phyloP scores from a whole-genome alignment of 2,797 vertebrate species.

The Distichodus sexfasciatus region DNA sequence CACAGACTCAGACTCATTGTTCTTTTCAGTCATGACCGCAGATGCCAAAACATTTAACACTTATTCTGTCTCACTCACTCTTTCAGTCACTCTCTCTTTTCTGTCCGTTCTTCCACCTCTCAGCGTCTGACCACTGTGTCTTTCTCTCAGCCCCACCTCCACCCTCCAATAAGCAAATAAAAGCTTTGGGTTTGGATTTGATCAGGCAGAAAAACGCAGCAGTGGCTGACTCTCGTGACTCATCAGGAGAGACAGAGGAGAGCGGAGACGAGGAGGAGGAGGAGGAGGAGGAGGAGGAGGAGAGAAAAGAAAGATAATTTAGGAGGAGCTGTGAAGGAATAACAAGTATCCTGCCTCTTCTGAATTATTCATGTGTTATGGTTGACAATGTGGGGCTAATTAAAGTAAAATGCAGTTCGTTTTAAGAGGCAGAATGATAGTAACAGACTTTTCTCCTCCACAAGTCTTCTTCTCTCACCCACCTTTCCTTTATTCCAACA shows the following conservation, averaged over 20 bases:
- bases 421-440: constrained; percentile 18
- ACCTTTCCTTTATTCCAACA: not conserved
- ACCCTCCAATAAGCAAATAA: constrained; percentile 25
- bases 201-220: constrained; percentile 14
- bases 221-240: constrained; percentile 17
- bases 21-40: too few relatives aligned
- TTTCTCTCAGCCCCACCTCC: too few relatives aligned
- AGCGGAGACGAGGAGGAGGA: not conserved
- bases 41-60: too few relatives aligned
- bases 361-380: constrained; percentile 49
- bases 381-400: constrained; percentile 43
- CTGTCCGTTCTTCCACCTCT: constrained; percentile 24
- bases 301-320: constrained; percentile 21
- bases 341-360: constrained; percentile 7
- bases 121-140: constrained; percentile 18
- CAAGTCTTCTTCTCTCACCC: not conserved
- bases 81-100: not conserved
- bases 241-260: not conserved
- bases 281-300: not conserved
- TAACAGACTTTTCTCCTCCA: constrained; percentile 6
- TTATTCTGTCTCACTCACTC: too few relatives aligned
- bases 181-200: constrained; percentile 16
- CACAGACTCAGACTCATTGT: too few relatives aligned
- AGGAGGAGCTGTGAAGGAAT: constrained; percentile 18
- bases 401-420: constrained; percentile 46